These are phyloP conservation scores for Siniperca knerii DNA, from an alignment of 2,113 vertebrate genomes.

Conservation along the genomic window DNA sequence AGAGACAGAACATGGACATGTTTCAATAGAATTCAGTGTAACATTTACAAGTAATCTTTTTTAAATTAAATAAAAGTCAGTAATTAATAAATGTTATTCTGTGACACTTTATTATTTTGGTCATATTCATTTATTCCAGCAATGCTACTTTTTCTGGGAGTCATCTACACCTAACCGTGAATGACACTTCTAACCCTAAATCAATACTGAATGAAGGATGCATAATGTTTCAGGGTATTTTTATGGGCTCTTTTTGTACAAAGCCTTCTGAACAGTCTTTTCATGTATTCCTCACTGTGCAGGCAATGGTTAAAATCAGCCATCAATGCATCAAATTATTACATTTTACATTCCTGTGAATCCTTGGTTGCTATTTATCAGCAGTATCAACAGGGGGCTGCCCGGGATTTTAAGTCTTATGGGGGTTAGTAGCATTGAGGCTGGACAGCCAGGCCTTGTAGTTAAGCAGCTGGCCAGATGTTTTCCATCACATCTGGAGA, in stretches of 20 bases:
- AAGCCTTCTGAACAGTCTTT: not conserved
- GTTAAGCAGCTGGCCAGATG: slow-evolving; percentile 81
- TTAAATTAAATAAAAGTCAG: slow-evolving; percentile 83
- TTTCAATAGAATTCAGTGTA: slow-evolving; percentile 81
- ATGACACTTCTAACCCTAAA: not conserved
- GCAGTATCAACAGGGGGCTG: slow-evolving; percentile 21
- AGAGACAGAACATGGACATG: slow-evolving; percentile 68
- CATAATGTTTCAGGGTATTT: not conserved
- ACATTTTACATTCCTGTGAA: slow-evolving; percentile 32
- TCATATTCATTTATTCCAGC: not conserved
- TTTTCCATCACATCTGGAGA: slow-evolving; percentile 87
- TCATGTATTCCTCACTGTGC: not conserved
- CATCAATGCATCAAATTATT: slow-evolving; percentile 19
- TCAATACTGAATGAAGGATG: not conserved
- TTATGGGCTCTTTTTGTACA: not conserved
- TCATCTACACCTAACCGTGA: not conserved
- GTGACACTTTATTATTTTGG: not conserved
- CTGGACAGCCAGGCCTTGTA: slow-evolving; percentile 52
- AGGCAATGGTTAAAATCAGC: not conserved
- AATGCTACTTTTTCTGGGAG: not conserved
- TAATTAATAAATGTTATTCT: slow-evolving; percentile 73
- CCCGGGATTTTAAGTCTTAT: not conserved
- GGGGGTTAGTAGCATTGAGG: slow-evolving; percentile 17
- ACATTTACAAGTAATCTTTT: slow-evolving; percentile 82
- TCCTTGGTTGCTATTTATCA: slow-evolving; percentile 42